Percentiles rank a stretch among this genome's conserved stretches.
These are phyloP conservation scores for Oryzias sinensis DNA, from an alignment of 2,797 vertebrate species.

Conservation along the genomic window DNA sequence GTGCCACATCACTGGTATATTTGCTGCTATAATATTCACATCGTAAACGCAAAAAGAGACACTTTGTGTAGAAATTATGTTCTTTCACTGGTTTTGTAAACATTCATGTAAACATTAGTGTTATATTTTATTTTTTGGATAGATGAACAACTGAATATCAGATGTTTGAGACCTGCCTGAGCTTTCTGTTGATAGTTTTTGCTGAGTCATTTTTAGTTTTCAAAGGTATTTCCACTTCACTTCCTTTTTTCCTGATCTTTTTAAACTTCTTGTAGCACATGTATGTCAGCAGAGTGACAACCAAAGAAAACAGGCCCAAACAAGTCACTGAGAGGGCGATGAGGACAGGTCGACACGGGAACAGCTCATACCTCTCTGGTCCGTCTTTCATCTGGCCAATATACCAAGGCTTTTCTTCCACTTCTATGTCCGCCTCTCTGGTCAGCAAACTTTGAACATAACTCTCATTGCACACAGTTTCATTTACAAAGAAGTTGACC, in stretches of 20 bases:
- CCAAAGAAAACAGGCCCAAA: constrained; percentile 85
- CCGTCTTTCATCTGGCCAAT: constrained; percentile 79
- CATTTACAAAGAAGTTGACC: constrained; percentile 98
- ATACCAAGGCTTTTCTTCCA: constrained; percentile 85
- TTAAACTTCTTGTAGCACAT: constrained; percentile 87
- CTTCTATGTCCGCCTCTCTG: constrained; percentile 86
- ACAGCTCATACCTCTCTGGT: constrained; percentile 78
- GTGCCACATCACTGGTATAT: neutral
- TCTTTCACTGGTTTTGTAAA: constrained; percentile 68
- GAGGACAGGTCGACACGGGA: constrained; percentile 86
- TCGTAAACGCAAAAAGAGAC: constrained; percentile 43
- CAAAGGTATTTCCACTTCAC: constrained; percentile 90
- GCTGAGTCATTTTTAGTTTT: constrained; percentile 85
- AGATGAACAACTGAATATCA: constrained; percentile 65
- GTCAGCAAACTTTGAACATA: constrained; percentile 92
- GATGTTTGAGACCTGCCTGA: constrained; percentile 91
- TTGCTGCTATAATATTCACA: constrained; percentile 23
- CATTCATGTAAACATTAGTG: constrained; percentile 66
- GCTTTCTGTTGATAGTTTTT: constrained; percentile 84
- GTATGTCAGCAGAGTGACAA: constrained; percentile 86
- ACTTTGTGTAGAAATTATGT: constrained; percentile 35
- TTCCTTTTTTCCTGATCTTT: constrained; percentile 81
- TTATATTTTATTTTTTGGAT: constrained; percentile 13
- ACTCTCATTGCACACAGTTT: constrained; percentile 96
- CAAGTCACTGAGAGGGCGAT: constrained; percentile 87